These are phyloP conservation scores for Andrena hattorfiana DNA, from an alignment of 2,888 invertebrate genomes.

Conservation along the genomic window DNA sequence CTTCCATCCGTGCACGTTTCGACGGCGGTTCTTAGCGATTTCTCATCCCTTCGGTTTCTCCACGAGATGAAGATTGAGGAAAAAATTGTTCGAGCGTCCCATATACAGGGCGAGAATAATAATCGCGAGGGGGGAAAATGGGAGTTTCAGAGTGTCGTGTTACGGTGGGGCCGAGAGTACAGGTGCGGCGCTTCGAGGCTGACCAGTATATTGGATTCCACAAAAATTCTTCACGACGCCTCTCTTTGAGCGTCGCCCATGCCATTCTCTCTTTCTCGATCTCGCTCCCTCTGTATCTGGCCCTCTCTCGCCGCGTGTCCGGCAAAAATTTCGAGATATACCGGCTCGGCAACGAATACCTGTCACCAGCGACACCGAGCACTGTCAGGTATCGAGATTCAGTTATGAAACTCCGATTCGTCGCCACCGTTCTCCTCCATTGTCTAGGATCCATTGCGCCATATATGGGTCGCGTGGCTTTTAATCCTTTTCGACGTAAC, in stretches of 20 bases:
- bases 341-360: slow-evolving; percentile 48
- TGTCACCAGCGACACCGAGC: slow-evolving; percentile 46
- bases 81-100: slow-evolving; percentile 13
- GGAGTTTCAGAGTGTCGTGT: slow-evolving; percentile 71
- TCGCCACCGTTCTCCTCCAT: slow-evolving; percentile 43
- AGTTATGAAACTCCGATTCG: slow-evolving; percentile 55
- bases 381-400: slow-evolving; percentile 56
- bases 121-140: slow-evolving; percentile 63
- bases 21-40: background rate
- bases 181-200: slow-evolving; percentile 76
- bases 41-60: background rate
- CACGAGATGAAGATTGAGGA: slow-evolving; percentile 7
- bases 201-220: slow-evolving; percentile 79
- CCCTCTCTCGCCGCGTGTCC: slow-evolving; percentile 14
- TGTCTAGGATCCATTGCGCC: slow-evolving; percentile 50
- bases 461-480: slow-evolving; percentile 1
- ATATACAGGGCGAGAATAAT: slow-evolving; percentile 13
- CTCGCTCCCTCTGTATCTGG: slow-evolving; percentile 36
- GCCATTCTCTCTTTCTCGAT: slow-evolving; percentile 46
- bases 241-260: slow-evolving; percentile 60
- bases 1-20: background rate
- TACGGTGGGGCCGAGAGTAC: slow-evolving; percentile 64
- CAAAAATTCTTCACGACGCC: slow-evolving; percentile 73
- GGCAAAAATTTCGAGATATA: slow-evolving; percentile 54
- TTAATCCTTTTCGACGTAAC: background rate